These are phyloP conservation scores for Oxygymnocypris stewartii DNA, from an alignment of 2,113 vertebrate species.

Conservation along the genomic window DNA sequence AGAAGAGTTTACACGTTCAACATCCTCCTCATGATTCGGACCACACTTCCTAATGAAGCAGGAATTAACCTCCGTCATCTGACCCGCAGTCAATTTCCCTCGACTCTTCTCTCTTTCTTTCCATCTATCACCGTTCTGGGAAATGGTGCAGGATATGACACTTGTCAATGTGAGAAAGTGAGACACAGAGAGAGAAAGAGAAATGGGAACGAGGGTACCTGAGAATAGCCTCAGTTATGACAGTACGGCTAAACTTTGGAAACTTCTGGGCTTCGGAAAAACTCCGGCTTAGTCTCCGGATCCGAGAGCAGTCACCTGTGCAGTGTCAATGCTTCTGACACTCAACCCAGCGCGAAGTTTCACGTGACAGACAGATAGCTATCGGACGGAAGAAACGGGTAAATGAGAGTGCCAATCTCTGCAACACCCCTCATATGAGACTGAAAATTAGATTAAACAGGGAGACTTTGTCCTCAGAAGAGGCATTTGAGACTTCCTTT, in stretches of 20 bases:
- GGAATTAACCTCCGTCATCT: constrained; percentile 32
- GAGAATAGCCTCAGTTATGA: constrained; percentile 18
- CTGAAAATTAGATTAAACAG: not conserved
- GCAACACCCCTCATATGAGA: not conserved
- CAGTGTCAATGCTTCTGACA: constrained; percentile 20
- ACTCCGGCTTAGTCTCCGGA: not conserved
- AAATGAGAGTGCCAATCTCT: constrained; percentile 29
- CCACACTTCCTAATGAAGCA: constrained; percentile 33
- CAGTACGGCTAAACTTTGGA: not conserved
- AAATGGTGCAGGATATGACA: constrained; percentile 4
- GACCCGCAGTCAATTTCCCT: constrained; percentile 26
- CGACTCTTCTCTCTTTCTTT: not conserved
- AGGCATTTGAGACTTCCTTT: not conserved
- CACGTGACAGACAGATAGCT: not conserved
- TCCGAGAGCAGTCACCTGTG: constrained; percentile 24
- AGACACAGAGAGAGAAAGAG: not conserved
- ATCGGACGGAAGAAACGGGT: not conserved
- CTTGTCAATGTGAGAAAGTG: not conserved
- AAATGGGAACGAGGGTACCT: not conserved
- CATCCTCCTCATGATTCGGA: constrained; percentile 12
- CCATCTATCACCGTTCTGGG: not conserved
- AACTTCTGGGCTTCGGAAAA: not conserved
- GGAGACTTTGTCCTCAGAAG: not conserved
- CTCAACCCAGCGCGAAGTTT: not conserved
- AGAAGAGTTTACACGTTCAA: constrained; percentile 6